Conservation (phyloP, 2,797 vertebrate genomes). For the Tragopan temminckii region DNA sequence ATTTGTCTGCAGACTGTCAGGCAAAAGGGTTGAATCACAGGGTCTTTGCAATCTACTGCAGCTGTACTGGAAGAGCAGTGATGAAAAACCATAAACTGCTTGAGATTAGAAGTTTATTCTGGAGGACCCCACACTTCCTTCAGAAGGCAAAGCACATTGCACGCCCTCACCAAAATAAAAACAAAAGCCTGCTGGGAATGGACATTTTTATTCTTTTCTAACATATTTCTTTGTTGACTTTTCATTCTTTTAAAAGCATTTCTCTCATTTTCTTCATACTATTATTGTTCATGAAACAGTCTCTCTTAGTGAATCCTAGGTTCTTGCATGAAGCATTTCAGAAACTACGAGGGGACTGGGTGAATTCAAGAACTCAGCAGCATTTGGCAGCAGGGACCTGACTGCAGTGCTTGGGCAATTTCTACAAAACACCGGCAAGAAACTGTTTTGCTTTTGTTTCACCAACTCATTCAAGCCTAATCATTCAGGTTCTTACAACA, state of each 20-base stretch:
- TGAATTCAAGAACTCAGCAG: not conserved
- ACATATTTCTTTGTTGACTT: not conserved
- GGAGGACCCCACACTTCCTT: not conserved
- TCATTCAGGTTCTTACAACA: not conserved
- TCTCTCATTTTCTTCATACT: not conserved
- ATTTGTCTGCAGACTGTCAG: conserved; percentile 40
- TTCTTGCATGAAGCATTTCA: not conserved
- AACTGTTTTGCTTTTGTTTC: not conserved
- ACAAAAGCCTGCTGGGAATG: not conserved
- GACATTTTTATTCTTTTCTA: not conserved
- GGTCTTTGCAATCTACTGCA: not conserved
- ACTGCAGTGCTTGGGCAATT: not conserved
- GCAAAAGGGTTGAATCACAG: not conserved
- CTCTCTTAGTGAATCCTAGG: not conserved
- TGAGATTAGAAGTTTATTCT: conserved; percentile 29
- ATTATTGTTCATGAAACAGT: not conserved
- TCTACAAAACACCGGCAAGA: conserved; percentile 21
- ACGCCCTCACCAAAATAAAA: not conserved
- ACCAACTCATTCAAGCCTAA: not conserved
- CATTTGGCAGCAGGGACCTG: not conserved
- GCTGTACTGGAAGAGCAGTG: not conserved
- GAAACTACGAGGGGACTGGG: not conserved
- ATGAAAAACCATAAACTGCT: conserved; percentile 31
- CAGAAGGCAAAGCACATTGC: conserved; percentile 4
- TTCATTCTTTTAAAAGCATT: not conserved